Base-by-base conservation (phyloP, 2,113 vertebrate genomes). In the Euleptes europaea region DNA sequence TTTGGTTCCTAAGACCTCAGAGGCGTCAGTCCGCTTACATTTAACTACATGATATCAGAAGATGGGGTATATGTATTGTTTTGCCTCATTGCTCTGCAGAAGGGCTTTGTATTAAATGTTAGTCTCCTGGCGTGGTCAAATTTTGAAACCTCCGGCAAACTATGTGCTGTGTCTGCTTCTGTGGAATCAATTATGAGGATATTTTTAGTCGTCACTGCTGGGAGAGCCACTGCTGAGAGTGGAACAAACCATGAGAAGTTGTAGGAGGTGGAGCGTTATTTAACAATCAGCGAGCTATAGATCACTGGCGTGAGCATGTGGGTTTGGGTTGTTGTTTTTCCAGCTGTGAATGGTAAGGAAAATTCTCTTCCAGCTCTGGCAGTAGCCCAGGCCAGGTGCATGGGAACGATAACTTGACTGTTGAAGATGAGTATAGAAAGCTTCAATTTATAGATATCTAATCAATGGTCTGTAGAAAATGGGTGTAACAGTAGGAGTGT, bases 61-160 rank as follows among this genome's bases (percentile, higher is more conserved):
- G 35, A 8, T 38, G 23, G 57, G 76, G 26, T 35, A 26, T 3
- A 44, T 71, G 42, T 3, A 31, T 33, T 76, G 23, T 44, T 84
- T 92, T 90, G 47, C 82, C 82, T 83, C 80, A 7, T 65, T 90
- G 65, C 83, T 84, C 73, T 33, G 40, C 91, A 90, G 23, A 83
- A 33, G 77, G 88, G 15, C 42, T 76, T 47, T 44, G 38, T 84
- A 5, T 40, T 74, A 78, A 3, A 38, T 28, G n/a, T 1, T 51
- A 17, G 65, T 70, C 78, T 75, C 69, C 63, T n/a, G 60, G 19
- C 28, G 31, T 71, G 69, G 21, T 79, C 74, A 35, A 74, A 86
- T 73, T 78, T 82, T 82, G 71, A 33, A 72, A 75, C 80, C 82
- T 86, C 63, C 60, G 19, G 49, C 77, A 86, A 92, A 40, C n/a